Evolutionary conservation across 2,113 vertebrate species (phyloP).

Genomic region (Neomonachus schauinslandi): DNA sequence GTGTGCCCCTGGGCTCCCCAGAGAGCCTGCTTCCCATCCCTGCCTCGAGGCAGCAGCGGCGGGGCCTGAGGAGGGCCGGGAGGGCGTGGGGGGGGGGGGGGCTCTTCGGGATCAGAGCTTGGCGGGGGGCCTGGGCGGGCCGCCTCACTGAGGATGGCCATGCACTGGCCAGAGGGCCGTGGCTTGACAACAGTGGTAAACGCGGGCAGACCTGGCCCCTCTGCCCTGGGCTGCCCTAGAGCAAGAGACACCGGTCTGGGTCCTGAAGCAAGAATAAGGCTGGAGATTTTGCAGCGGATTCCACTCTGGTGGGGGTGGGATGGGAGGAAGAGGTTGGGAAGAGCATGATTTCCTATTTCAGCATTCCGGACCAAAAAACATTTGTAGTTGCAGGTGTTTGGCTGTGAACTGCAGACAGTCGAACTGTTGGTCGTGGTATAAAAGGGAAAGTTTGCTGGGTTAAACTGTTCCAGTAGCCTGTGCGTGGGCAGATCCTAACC

Average conservation of each 20-base stretch:
- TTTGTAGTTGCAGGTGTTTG: conserved; percentile 16
- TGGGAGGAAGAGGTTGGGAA: conserved; percentile 31
- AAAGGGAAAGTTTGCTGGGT: conserved; percentile 52
- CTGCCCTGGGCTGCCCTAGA: conserved; percentile 61
- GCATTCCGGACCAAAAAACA: conserved; percentile 36
- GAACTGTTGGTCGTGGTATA: background rate
- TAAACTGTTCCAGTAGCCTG: conserved; percentile 20
- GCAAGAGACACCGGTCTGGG: conserved; percentile 72
- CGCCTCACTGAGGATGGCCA: conserved; percentile 64
- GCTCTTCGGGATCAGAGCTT: conserved; percentile 35
- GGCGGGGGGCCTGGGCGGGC: background rate
- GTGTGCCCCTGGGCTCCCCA: conserved; percentile 48
- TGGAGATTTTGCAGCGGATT: conserved; percentile 75
- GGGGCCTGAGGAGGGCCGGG: conserved; percentile 1
- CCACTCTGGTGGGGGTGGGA: conserved; percentile 56
- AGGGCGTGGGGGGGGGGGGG: background rate
- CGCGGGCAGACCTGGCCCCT: conserved; percentile 65
- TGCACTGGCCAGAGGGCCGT: conserved; percentile 62
- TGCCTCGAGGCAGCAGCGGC: conserved; percentile 58
- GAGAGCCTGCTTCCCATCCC: conserved; percentile 67
- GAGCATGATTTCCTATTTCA: conserved; percentile 68
- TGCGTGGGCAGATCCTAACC: background rate
- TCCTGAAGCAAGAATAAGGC: conserved; percentile 82
- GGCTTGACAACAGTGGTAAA: conserved; percentile 79
- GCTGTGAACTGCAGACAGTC: conserved; percentile 42